phyloP scores from a whole-genome alignment of 64 coral and sea anemone species.

The Actinia equina region DNA sequence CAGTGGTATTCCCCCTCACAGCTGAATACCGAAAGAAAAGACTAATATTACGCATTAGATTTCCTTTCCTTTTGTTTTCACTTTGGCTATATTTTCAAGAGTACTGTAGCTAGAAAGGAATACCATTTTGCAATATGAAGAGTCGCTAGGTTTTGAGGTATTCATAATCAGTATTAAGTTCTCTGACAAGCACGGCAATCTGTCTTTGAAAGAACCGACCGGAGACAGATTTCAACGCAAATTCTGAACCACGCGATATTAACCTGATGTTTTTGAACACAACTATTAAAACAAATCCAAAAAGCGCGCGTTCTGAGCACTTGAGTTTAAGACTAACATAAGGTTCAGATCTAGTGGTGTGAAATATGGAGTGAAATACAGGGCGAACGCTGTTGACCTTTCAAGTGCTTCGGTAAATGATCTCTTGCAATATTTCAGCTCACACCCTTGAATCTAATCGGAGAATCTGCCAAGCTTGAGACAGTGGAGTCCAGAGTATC shows the following conservation, averaged over 20 bases:
- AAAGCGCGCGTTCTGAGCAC: neutral
- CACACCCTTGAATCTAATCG: constrained; percentile 18
- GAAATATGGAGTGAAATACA: constrained; percentile 24
- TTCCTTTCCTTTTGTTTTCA: neutral
- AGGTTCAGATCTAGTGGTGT: constrained; percentile 20
- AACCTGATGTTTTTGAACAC: neutral
- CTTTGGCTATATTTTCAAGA: neutral
- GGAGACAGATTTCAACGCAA: constrained; percentile 7
- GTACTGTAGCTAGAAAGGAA: too few species aligned
- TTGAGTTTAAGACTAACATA: neutral
- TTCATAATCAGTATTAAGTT: neutral
- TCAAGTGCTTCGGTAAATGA: constrained; percentile 29
- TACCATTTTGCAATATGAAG: too few species aligned
- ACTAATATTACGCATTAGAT: neutral
- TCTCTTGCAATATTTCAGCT: constrained; percentile 18
- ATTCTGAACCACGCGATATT: neutral
- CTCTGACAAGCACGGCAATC: neutral
- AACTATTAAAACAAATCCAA: neutral
- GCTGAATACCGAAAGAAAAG: neutral
- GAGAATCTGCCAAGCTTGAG: constrained; percentile 1
- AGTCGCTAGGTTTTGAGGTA: neutral
- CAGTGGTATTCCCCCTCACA: too few species aligned
- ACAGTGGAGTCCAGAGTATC: neutral
- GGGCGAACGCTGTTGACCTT: constrained; percentile 36
- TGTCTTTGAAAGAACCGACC: constrained; percentile 8